These are phyloP conservation scores for Agriopis aurantiaria DNA, from an alignment of 2,888 invertebrate species.

Conservation along the genomic window DNA sequence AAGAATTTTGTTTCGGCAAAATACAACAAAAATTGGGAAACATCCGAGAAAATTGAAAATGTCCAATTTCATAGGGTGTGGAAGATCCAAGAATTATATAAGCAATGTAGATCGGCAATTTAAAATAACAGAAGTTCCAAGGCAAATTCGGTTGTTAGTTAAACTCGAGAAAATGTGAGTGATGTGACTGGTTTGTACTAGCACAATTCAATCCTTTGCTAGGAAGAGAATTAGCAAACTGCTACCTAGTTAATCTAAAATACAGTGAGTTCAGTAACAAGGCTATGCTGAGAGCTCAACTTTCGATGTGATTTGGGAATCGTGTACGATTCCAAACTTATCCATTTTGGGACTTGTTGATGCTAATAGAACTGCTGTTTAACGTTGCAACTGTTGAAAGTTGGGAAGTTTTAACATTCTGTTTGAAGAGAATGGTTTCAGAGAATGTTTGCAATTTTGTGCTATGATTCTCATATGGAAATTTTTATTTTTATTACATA, in stretches of 20 bases:
- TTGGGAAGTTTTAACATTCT: slow-evolving; percentile 22
- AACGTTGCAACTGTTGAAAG: slow-evolving; percentile 16
- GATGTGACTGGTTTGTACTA: neutral
- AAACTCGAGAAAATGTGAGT: neutral
- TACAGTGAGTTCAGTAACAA: slow-evolving; percentile 42
- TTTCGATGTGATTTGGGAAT: slow-evolving; percentile 38
- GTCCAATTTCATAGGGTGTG: slow-evolving; percentile 1
- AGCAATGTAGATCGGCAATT: neutral
- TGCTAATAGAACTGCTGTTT: slow-evolving; percentile 35
- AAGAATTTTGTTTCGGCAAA: slow-evolving; percentile 3
- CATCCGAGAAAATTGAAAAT: slow-evolving; percentile 1
- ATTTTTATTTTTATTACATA: neutral
- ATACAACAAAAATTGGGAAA: slow-evolving; percentile 1
- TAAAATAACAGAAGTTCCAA: neutral
- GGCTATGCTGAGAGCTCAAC: slow-evolving; percentile 33
- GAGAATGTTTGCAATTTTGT: neutral
- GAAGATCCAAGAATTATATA: neutral
- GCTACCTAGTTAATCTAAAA: slow-evolving; percentile 43
- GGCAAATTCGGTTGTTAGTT: neutral
- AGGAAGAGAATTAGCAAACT: slow-evolving; percentile 2
- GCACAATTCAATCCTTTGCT: too few species aligned
- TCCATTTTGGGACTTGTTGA: slow-evolving; percentile 37
- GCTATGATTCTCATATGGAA: too few species aligned
- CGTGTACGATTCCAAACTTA: slow-evolving; percentile 33
- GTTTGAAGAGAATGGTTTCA: slow-evolving; percentile 7